These are phyloP conservation scores for Cataglyphis hispanica DNA, from an alignment of 1,140 invertebrate genomes.

Conservation along the genomic window DNA sequence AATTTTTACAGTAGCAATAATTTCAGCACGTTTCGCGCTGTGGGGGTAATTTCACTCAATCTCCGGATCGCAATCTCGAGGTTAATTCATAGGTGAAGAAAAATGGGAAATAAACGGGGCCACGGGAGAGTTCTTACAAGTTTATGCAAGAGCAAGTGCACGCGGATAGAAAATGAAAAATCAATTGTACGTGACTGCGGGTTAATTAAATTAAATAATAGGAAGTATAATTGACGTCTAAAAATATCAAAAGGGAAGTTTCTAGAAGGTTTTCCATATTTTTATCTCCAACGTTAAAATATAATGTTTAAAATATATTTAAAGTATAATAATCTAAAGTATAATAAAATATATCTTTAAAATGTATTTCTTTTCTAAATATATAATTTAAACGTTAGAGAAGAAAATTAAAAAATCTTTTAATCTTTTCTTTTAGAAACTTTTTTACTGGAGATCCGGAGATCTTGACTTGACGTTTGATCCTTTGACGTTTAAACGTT, in stretches of 20 bases:
- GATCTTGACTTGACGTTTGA: neutral
- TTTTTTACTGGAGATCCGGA: neutral
- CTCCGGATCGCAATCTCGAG: constrained; percentile 35
- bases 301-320: neutral
- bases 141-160: constrained; percentile 44
- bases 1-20: constrained; percentile 15
- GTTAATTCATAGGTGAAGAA: constrained; percentile 24
- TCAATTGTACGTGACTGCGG: constrained; percentile 43
- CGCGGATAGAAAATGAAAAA: constrained; percentile 37
- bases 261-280: neutral
- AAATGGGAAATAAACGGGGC: constrained; percentile 21
- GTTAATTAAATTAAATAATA: constrained; percentile 44
- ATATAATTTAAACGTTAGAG: neutral
- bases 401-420: neutral
- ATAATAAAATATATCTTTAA: too few relatives aligned
- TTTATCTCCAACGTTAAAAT: neutral
- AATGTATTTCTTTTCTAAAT: neutral
- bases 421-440: neutral
- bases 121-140: neutral
- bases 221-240: neutral
- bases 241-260: neutral
- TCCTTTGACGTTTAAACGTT: neutral
- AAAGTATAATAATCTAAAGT: too few relatives aligned
- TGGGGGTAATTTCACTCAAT: constrained; percentile 4
- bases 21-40: neutral